Conservation (phyloP, 1,140 invertebrate genomes). For the Arion vulgaris region DNA sequence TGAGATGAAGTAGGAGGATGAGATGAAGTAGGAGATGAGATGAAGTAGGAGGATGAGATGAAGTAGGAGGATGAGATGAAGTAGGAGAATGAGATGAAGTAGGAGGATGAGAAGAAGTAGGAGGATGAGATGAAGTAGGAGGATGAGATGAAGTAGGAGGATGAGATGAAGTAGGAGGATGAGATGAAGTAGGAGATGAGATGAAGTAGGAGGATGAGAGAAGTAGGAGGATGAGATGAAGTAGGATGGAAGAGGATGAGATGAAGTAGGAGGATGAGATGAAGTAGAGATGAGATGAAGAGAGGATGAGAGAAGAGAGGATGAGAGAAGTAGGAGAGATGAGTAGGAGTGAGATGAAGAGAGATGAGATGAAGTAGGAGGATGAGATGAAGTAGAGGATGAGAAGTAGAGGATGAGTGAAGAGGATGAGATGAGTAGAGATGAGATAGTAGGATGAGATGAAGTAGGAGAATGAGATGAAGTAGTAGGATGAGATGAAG, state of each 20-base stretch:
- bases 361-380: no score
- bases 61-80: no score
- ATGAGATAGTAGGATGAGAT: neutral
- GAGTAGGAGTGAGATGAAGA: neutral
- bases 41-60: no score
- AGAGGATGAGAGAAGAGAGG: neutral
- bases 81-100: no score
- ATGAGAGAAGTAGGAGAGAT: neutral
- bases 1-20: no score
- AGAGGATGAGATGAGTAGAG: neutral
- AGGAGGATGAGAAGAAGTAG: no score
- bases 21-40: no score
- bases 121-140: no score
- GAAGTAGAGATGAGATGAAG: neutral
- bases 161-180: no score
- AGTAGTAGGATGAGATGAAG: neutral
- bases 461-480: neutral
- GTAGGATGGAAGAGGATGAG: neutral
- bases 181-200: neutral
- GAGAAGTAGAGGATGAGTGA: neutral
- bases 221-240: neutral
- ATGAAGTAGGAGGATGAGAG: neutral
- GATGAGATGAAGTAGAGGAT: neutral
- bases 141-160: no score
- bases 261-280: neutral